phyloP scores from a whole-genome alignment of 2,888 invertebrate genomes.

The Dryadula phaetusa region DNA sequence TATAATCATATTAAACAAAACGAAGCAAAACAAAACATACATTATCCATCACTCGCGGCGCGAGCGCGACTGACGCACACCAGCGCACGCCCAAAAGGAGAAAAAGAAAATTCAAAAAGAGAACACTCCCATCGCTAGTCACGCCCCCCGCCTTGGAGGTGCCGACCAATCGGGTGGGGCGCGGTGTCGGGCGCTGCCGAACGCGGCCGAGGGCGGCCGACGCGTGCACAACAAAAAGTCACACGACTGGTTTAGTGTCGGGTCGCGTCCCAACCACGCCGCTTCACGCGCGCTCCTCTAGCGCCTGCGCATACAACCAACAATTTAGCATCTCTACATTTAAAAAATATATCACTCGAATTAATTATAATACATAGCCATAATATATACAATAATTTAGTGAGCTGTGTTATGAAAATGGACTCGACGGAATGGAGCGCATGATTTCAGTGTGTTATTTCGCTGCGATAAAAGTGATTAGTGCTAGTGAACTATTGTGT shows the following conservation, averaged over 20 bases:
- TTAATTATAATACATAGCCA: constrained; percentile 27
- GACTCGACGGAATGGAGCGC: constrained; percentile 79
- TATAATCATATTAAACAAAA: constrained; percentile 42
- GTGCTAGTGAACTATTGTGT: constrained; percentile 80
- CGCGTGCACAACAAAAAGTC: constrained; percentile 82
- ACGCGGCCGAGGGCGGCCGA: constrained; percentile 70
- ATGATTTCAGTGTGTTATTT: constrained; percentile 78
- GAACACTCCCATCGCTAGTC: constrained; percentile 77
- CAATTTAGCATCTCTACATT: constrained; percentile 59
- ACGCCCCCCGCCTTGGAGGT: constrained; percentile 70
- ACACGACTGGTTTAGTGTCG: constrained; percentile 83
- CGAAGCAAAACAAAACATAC: constrained; percentile 58
- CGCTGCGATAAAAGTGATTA: constrained; percentile 76
- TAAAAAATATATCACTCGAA: constrained; percentile 36
- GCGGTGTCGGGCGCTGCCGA: constrained; percentile 60
- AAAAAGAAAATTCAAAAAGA: constrained; percentile 82
- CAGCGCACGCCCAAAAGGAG: constrained; percentile 78
- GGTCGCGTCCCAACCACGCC: constrained; percentile 83
- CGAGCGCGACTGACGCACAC: constrained; percentile 79
- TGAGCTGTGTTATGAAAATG: constrained; percentile 77
- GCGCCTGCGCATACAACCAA: constrained; percentile 72
- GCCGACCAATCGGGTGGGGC: constrained; percentile 58
- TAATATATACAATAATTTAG: constrained; percentile 49
- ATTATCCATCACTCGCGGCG: constrained; percentile 76
- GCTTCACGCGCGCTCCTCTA: constrained; percentile 71